Conservation (phyloP, 1,140 invertebrate genomes). For the Telenomus remus region DNA sequence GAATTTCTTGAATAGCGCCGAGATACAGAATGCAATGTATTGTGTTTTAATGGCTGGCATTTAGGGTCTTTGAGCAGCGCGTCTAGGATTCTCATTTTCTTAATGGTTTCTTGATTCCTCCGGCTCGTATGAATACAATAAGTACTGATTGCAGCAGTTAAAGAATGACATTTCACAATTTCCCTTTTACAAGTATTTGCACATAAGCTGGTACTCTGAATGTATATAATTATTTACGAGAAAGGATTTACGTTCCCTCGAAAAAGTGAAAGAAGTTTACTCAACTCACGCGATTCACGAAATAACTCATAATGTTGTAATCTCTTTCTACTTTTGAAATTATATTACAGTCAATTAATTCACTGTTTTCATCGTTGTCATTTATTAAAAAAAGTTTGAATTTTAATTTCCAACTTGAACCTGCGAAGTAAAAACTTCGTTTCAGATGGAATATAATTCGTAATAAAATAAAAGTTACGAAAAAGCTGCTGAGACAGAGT, state of each 20-base stretch:
- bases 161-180: constrained; percentile 39
- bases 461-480: background rate
- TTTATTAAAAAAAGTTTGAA: no score
- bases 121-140: constrained; percentile 49
- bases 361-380: no score
- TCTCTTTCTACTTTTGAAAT: no score
- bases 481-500: background rate
- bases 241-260: background rate
- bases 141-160: constrained; percentile 51
- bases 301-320: no score
- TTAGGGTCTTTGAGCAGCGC: constrained; percentile 44
- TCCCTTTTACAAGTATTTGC: constrained; percentile 27
- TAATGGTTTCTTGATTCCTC: constrained; percentile 56
- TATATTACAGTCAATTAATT: no score
- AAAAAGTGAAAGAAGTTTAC: no score
- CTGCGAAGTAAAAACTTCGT: no score
- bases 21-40: constrained; percentile 43
- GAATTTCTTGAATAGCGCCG: constrained; percentile 45
- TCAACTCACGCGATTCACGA: no score
- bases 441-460: no score
- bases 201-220: constrained; percentile 16
- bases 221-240: constrained; percentile 28
- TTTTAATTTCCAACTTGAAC: no score
- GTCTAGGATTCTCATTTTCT: constrained; percentile 56
- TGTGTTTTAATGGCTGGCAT: constrained; percentile 55